These are phyloP conservation scores for Coelinius sp. DNA, from an alignment of 2,888 invertebrate genomes.

Conservation along the genomic window DNA sequence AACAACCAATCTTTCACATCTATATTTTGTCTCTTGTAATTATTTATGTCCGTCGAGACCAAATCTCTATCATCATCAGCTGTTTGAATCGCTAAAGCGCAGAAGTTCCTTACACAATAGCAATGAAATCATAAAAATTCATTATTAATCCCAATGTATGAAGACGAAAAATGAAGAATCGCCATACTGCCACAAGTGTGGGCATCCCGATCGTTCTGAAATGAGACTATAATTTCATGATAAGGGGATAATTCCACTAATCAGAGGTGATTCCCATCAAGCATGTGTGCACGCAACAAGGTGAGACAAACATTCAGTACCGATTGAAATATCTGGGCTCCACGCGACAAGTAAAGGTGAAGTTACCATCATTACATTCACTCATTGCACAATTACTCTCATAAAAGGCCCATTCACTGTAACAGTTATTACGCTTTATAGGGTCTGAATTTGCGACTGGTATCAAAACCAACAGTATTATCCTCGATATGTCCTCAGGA, in stretches of 20 bases:
- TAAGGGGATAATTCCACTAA: slow-evolving; percentile 33
- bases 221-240: slow-evolving; percentile 20
- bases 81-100: too few relatives aligned
- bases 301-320: slow-evolving; percentile 12
- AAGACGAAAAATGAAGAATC: slow-evolving; percentile 27
- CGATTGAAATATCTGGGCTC: slow-evolving; percentile 10
- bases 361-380: slow-evolving; percentile 26
- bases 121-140: not conserved
- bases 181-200: slow-evolving; percentile 14
- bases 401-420: slow-evolving; percentile 26
- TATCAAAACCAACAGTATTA: slow-evolving; percentile 23
- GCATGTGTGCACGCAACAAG: slow-evolving; percentile 3
- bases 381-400: slow-evolving; percentile 36
- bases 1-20: too few relatives aligned
- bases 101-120: not conserved
- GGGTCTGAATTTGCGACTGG: slow-evolving; percentile 31
- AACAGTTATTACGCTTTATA: slow-evolving; percentile 38
- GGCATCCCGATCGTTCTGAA: slow-evolving; percentile 19
- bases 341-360: slow-evolving; percentile 24
- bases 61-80: too few relatives aligned
- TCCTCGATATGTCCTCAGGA: slow-evolving; percentile 1
- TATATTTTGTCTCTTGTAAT: too few relatives aligned
- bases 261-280: slow-evolving; percentile 21
- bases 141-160: not conserved
- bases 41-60: too few relatives aligned